These are phyloP conservation scores for Xenotilapia longispinis DNA, from an alignment of 2,113 vertebrate species.

Conservation along the genomic window DNA sequence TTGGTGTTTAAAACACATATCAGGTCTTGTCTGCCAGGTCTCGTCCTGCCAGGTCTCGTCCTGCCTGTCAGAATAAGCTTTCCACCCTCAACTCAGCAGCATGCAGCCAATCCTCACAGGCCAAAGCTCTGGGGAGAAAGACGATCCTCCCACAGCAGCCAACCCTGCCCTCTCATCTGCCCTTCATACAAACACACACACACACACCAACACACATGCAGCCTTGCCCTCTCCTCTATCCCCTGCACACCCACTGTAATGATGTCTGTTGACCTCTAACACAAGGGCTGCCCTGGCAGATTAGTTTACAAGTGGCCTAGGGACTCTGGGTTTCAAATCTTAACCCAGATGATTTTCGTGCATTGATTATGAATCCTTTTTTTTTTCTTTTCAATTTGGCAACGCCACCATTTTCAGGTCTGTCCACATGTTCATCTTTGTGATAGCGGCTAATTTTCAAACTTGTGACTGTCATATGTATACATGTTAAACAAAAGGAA, in stretches of 20 bases:
- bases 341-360: slow-evolving; percentile 40
- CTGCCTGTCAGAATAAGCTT: neutral
- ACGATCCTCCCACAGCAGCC: slow-evolving; percentile 62
- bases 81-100: slow-evolving; percentile 4
- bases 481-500: neutral
- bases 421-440: neutral
- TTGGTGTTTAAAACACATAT: neutral
- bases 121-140: slow-evolving; percentile 66
- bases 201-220: neutral
- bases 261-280: slow-evolving; percentile 73
- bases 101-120: slow-evolving; percentile 34
- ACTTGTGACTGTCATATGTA: neutral
- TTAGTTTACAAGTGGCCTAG: slow-evolving; percentile 68
- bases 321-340: slow-evolving; percentile 51
- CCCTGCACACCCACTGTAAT: slow-evolving; percentile 59
- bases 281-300: slow-evolving; percentile 61
- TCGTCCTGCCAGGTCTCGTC: neutral
- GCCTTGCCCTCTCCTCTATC: slow-evolving; percentile 57
- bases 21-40: neutral
- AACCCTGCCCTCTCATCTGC: slow-evolving; percentile 63
- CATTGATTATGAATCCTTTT: slow-evolving; percentile 44
- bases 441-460: neutral
- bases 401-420: neutral
- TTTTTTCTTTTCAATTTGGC: neutral
- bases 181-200: slow-evolving; percentile 57